Evolutionary conservation across 2,888 invertebrate genomes (phyloP), one percentile per base, ranked within the genome.

Genomic region (Mythimna ferrago): DNA sequence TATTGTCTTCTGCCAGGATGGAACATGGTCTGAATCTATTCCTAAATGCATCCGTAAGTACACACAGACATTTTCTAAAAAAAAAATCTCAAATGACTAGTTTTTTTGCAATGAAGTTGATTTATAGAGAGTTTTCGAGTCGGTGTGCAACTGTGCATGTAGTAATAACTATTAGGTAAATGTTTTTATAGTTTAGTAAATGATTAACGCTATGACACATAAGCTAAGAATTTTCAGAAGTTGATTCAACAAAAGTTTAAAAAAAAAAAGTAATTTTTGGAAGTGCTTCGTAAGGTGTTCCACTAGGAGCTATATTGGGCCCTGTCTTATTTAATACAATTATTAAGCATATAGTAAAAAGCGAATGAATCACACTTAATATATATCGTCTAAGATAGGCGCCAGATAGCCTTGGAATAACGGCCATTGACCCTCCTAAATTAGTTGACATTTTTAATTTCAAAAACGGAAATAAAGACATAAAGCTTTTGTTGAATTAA

Each of bases 281-380:
- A 11, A 2, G n/a, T n/a, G 41, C 19, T 53, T 32, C 6, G 2
- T 56, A n/a, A 32, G 41, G 61, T 35, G 38, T 78, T 66, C 65
- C 41, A 14, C 60, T 53, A 67, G 64, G 60, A 70, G 11, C 35
- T n/a, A 54, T 63, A 32, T 26, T 58, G 14, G 32, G 56, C 9
- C 78, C 66, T 41, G 26, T 26, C 11, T 3, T 5, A 38, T 14
- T 44, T 14, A 26, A 48, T 21, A n/a, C 14, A 53, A 14, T 32
- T 53, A 16, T 56, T 6, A 56, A 56, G 53, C 6, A 35, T 6
- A 53, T 3, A 7, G 2, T 53, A n/a, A 53, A n/a, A 53, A 53
- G 19, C 19, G 19, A 19, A 19, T 19, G 19, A 51, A 51, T 19
- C 6, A 19, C 51, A 51, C 2, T 51, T 51, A 48, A 1, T 16